Evolutionary conservation across 2,113 vertebrate genomes (phyloP).

Genomic region (Podarcis raffonei): DNA sequence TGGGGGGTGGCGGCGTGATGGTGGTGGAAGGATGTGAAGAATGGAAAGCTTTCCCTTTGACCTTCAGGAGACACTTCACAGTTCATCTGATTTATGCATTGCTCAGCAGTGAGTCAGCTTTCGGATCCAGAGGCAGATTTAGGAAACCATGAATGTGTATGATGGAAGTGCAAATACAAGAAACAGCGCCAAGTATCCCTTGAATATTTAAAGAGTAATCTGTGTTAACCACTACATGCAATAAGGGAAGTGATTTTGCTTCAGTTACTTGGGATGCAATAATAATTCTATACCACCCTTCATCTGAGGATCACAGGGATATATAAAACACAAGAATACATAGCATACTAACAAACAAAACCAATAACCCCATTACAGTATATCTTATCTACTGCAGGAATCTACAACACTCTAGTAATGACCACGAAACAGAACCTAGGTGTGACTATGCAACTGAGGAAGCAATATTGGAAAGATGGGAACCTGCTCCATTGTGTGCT

Average conservation of each 20-base stretch:
- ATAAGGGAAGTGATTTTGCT: conserved; percentile 51
- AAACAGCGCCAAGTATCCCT: conserved; percentile 64
- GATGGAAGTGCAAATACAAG: conserved; percentile 65
- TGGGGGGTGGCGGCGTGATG: too few species aligned
- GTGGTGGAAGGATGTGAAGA: conserved; percentile 46
- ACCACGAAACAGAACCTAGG: conserved; percentile 30
- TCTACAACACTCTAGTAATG: neutral
- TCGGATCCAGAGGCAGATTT: conserved; percentile 64
- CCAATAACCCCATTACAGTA: too few species aligned
- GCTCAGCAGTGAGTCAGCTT: conserved; percentile 61
- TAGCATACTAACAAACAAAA: too few species aligned
- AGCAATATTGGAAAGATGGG: neutral
- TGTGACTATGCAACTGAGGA: neutral
- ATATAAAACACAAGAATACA: too few species aligned
- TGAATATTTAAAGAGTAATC: conserved; percentile 74
- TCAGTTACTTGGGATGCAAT: conserved; percentile 16
- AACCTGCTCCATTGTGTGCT: neutral
- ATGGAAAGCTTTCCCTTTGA: conserved; percentile 49
- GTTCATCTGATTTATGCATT: conserved; percentile 28
- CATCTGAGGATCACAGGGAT: too few species aligned
- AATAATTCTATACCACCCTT: too few species aligned
- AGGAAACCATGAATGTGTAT: conserved; percentile 53
- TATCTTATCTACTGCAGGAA: neutral
- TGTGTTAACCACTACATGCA: conserved; percentile 62
- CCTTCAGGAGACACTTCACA: conserved; percentile 66